phyloP scores from a whole-genome alignment of 2,797 vertebrate genomes.

The Pipistrellus kuhlii region DNA sequence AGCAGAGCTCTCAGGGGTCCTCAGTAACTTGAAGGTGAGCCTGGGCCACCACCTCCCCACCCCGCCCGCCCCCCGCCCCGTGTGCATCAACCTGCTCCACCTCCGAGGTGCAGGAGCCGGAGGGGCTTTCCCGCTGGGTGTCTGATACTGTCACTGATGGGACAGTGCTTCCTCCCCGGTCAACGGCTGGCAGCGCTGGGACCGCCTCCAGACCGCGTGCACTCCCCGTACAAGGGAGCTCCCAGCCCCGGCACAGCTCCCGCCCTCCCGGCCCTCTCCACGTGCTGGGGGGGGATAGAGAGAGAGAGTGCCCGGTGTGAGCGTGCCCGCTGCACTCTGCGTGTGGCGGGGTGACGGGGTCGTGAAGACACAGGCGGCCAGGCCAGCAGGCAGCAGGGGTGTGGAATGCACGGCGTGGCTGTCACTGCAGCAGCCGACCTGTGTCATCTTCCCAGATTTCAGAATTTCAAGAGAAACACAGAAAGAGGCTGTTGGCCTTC shows the following conservation, averaged over 20 bases:
- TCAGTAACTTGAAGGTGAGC: neutral
- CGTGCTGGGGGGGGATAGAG: too few species aligned
- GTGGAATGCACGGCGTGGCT: neutral
- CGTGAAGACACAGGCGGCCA: too few species aligned
- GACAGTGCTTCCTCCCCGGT: neutral
- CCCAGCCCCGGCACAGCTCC: too few species aligned
- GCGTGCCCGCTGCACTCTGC: fast-evolving
- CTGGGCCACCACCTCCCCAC: too few species aligned
- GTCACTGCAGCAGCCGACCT: neutral
- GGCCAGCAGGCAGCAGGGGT: fast-evolving
- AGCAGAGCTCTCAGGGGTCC: neutral
- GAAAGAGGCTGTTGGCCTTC: constrained; percentile 89
- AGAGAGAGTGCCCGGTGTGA: fast-evolving
- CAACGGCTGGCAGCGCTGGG: fast-evolving
- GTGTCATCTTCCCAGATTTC: constrained; percentile 87
- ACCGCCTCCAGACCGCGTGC: neutral
- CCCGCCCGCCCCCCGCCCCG: too few species aligned
- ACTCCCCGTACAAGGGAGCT: too few species aligned
- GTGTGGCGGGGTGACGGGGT: fast-evolving
- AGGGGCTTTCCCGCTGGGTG: too few species aligned
- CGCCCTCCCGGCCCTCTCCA: fast-evolving
- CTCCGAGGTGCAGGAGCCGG: neutral
- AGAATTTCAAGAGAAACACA: constrained; percentile 93
- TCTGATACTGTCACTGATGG: neutral
- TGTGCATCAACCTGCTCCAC: fast-evolving